Base-by-base conservation (phyloP, 1,140 invertebrate species). In the Agrilus planipennis region DNA sequence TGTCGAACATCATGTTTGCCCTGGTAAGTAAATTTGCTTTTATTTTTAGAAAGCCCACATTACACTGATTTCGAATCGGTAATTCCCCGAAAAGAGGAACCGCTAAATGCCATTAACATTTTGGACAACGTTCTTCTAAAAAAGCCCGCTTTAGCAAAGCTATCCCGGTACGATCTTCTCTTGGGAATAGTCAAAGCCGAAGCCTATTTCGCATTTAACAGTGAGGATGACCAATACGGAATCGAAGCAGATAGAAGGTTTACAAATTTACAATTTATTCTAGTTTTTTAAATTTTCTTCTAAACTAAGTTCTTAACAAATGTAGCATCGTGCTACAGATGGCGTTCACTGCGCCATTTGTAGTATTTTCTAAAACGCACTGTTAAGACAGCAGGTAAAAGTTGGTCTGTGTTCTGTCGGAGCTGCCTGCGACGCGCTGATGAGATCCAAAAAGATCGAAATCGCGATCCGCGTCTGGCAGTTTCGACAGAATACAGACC, bases 181-280 rank as follows among this genome's bases (percentile, higher is more conserved):
- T 73, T 94, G 39, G 93, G 94, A 2, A 86, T 95, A 2, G 84
- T 84, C 27, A 76, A 80, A 55, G 81, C 84, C 1, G 85, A 89
- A 57, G 81, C 89, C 2, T 89, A 85, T 64, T 85, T 87, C 60
- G 78, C 86, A 21, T 80, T 97, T 53, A 89, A 84, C 46, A 84
- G 87, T 0, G 81, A 87, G 35, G 91, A 97, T 54, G 79, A 93
- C 11, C 80, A 86, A 53, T 84, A 89, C 52, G 94, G 93, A 1
- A 89, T 98, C 47, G 87, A 91, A 55, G 80, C 84, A 1, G 81
- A 86, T 53, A 68, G 60, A 15, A 39, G n/a, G n/a, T n/a, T n/a
- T n/a, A n/a, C n/a, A n/a, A n/a, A n/a, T n/a, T n/a, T n/a, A n/a
- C 7, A 25, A n/a, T n/a, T n/a, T n/a, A n/a, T n/a, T n/a, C n/a